Evolutionary conservation across 2,113 vertebrate species (phyloP).

Genomic region (Alethe diademata): DNA sequence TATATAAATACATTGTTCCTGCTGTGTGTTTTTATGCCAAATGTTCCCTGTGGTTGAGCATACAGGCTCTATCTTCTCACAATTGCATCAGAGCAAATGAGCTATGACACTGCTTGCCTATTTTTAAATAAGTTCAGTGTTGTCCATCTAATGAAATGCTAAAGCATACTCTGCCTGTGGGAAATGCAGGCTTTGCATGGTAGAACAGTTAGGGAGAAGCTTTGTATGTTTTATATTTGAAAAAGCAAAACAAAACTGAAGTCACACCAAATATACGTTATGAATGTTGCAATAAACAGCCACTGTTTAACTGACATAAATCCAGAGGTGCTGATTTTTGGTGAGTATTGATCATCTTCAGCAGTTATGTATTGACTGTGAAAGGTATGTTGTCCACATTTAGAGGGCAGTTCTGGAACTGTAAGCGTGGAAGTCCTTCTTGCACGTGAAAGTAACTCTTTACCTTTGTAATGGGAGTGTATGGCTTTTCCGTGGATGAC

Average conservation of each 20-base stretch:
- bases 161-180: not conserved
- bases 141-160: conserved; percentile 45
- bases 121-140: conserved; percentile 11
- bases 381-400: not conserved
- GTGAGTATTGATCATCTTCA: not conserved
- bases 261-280: not conserved
- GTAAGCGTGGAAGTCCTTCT: not conserved
- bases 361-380: not conserved
- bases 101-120: conserved; percentile 25
- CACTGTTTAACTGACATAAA: not conserved
- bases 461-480: not conserved
- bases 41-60: not conserved
- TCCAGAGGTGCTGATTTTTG: not conserved
- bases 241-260: not conserved
- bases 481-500: not conserved
- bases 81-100: conserved; percentile 8
- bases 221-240: not conserved
- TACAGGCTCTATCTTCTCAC: not conserved
- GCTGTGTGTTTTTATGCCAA: not conserved
- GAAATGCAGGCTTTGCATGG: not conserved
- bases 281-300: not conserved
- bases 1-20: not conserved
- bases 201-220: not conserved
- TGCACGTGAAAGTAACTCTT: not conserved
- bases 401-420: not conserved